These are phyloP conservation scores for Vidua macroura DNA, from an alignment of 2,113 vertebrate genomes.

Conservation along the genomic window DNA sequence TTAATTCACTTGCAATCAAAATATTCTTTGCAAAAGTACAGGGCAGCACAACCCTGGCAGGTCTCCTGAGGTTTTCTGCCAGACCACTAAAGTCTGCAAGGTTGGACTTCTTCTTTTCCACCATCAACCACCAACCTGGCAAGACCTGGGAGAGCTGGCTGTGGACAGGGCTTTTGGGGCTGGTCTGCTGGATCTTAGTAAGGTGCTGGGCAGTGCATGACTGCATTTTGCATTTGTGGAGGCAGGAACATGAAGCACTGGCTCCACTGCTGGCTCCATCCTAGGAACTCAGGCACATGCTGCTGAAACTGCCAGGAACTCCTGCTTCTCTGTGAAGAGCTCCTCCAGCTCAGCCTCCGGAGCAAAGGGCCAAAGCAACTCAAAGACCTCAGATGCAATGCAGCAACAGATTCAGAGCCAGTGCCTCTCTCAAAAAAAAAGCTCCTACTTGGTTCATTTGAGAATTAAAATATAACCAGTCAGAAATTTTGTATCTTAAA, in stretches of 20 bases:
- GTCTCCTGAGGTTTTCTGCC: background rate
- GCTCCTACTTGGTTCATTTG: background rate
- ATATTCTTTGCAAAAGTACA: background rate
- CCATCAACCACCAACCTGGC: background rate
- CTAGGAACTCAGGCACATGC: background rate
- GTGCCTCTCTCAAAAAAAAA: background rate
- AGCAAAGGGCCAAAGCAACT: background rate
- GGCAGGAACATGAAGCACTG: background rate
- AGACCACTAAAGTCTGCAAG: background rate
- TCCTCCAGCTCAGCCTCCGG: background rate
- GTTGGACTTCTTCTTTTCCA: background rate
- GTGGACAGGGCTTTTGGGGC: background rate
- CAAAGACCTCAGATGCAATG: background rate
- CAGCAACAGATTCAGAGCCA: fast-evolving
- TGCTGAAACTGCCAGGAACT: background rate
- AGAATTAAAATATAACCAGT: background rate
- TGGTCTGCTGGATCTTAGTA: background rate
- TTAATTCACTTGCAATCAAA: background rate
- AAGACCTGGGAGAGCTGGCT: background rate
- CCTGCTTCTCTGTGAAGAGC: background rate
- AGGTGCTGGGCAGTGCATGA: background rate
- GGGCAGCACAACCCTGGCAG: fast-evolving
- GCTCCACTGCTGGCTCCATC: background rate
- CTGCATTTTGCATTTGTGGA: background rate
- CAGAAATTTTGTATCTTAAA: background rate